A percentile compares a stretch with the other conserved stretches of the same genome.
Conservation (phyloP, 2,797 vertebrate genomes). For the Alcedo atthis region DNA sequence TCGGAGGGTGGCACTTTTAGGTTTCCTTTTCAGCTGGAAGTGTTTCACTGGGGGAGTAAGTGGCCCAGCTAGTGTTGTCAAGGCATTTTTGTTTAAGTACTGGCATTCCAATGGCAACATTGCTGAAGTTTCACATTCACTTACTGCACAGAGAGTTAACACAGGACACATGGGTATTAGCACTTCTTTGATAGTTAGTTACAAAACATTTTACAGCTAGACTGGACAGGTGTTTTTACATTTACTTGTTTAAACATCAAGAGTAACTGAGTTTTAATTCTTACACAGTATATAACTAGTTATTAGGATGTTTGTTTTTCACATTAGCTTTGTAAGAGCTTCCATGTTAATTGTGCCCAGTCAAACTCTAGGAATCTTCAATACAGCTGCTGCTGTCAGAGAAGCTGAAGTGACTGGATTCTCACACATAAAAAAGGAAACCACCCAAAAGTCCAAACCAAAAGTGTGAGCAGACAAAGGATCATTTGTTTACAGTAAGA, state of each 20-base stretch:
- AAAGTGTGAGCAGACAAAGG: not conserved
- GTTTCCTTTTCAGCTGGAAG: slow-evolving; percentile 96
- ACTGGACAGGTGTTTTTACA: not conserved
- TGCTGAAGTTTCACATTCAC: slow-evolving; percentile 93
- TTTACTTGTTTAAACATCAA: not conserved
- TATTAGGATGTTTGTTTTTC: not conserved
- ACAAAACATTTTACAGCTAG: slow-evolving; percentile 1
- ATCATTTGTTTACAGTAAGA: not conserved
- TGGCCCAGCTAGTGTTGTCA: slow-evolving; percentile 94
- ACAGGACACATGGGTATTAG: slow-evolving; percentile 25
- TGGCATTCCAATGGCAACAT: slow-evolving; percentile 98
- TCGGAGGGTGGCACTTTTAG: slow-evolving; percentile 96
- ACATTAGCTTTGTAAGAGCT: not conserved
- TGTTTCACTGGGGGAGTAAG: slow-evolving; percentile 97
- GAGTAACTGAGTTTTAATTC: not conserved
- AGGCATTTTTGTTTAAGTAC: slow-evolving; percentile 96
- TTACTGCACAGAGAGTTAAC: slow-evolving; percentile 80
- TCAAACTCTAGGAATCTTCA: not conserved
- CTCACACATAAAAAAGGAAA: not conserved
- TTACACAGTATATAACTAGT: not conserved
- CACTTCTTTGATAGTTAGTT: not conserved
- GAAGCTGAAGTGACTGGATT: not conserved
- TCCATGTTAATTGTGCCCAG: not conserved
- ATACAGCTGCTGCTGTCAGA: not conserved
- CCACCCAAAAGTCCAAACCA: not conserved